phyloP scores from a whole-genome alignment of 2,888 invertebrate species.

The Eupelmus urozonus region DNA sequence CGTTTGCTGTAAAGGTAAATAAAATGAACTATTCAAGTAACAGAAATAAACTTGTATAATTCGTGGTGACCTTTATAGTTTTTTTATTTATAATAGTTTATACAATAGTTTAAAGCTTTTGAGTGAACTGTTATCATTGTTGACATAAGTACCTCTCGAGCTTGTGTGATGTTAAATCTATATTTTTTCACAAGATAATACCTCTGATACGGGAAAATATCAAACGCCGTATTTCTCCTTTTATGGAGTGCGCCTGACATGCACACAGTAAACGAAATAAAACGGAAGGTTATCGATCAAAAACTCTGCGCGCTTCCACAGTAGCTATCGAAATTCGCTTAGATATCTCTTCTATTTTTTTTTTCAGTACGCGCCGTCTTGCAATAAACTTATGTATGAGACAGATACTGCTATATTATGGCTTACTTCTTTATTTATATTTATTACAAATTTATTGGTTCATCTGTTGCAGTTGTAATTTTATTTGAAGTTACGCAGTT shows the following conservation, averaged over 20 bases:
- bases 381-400: not conserved
- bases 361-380: not conserved
- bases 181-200: not conserved
- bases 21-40: no score
- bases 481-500: no score
- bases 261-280: conserved; percentile 2
- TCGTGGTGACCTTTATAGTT: no score
- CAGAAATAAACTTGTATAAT: no score
- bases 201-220: not conserved
- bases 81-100: no score
- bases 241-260: not conserved
- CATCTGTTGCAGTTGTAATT: no score
- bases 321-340: not conserved
- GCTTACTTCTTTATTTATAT: no score
- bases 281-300: conserved; percentile 22
- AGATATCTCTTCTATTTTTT: not conserved
- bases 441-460: no score
- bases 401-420: no score
- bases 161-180: not conserved
- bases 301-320: not conserved
- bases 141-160: not conserved
- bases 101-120: no score
- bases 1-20: no score
- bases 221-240: conserved; percentile 12
- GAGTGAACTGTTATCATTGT: not conserved